Evolutionary conservation across 1,140 invertebrate genomes (phyloP).

Genomic region (roundworm (Caenorhabditis elegans)): WBcel235 BX284605.5:1016501-1017000

Average conservation of each 20-base stretch:
- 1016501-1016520: not conserved
- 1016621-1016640: not conserved
- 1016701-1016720: not conserved
- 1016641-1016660: constrained; percentile 2
- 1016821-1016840: not conserved
- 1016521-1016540: constrained; percentile 27
- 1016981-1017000: constrained; percentile 33
- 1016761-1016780: constrained; percentile 28
- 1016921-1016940: not conserved
- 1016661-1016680: not conserved
- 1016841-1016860: constrained; percentile 7
- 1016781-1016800: constrained; percentile 32
- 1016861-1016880: constrained; percentile 35
- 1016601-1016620: not conserved
- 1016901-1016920: not conserved
- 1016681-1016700: not conserved
- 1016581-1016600: constrained; percentile 34
- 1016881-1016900: constrained; percentile 39
- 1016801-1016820: not conserved
- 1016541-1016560: not conserved
- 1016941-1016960: constrained; percentile 13
- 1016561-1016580: not conserved
- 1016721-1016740: not conserved
- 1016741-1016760: constrained; percentile 32
- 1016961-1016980: not conserved